These are phyloP conservation scores for Drosophila paucipuncta DNA, from an alignment of 2,888 invertebrate species.

Conservation along the genomic window DNA sequence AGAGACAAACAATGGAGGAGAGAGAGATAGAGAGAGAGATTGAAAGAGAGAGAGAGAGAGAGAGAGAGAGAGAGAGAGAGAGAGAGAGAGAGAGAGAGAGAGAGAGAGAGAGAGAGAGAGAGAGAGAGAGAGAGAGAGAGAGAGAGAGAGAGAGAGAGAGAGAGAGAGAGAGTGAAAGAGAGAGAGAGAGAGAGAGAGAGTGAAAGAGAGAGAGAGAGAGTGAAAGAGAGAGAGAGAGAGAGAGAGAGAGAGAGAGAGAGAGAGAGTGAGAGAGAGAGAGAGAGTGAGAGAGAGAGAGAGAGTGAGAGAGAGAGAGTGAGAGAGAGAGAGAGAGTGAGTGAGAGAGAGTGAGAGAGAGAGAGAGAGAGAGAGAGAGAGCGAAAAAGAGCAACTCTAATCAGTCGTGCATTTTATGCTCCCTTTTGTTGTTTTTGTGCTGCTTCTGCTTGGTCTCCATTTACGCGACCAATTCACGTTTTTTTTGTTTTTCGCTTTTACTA, in stretches of 20 bases:
- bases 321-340: conserved; percentile 1
- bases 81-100: not conserved
- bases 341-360: not conserved
- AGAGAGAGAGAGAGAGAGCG: conserved; percentile 1
- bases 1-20: not conserved
- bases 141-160: not conserved
- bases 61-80: not conserved
- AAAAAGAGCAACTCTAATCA: conserved; percentile 41
- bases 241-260: not conserved
- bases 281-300: conserved; percentile 2
- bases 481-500: conserved; percentile 33
- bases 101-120: conserved; percentile 1
- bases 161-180: conserved; percentile 1
- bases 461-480: conserved; percentile 63
- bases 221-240: not conserved
- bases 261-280: not conserved
- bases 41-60: not conserved
- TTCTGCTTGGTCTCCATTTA: conserved; percentile 47
- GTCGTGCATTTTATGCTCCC: conserved; percentile 54
- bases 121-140: not conserved
- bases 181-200: not conserved
- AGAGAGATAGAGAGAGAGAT: not conserved
- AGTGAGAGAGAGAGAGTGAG: not conserved
- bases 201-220: not conserved
- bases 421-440: conserved; percentile 60